A percentile compares a stretch with the other conserved stretches of the same genome.
Conservation (phyloP, 2,113 vertebrate genomes). For the Porphyrio hochstetteri region DNA sequence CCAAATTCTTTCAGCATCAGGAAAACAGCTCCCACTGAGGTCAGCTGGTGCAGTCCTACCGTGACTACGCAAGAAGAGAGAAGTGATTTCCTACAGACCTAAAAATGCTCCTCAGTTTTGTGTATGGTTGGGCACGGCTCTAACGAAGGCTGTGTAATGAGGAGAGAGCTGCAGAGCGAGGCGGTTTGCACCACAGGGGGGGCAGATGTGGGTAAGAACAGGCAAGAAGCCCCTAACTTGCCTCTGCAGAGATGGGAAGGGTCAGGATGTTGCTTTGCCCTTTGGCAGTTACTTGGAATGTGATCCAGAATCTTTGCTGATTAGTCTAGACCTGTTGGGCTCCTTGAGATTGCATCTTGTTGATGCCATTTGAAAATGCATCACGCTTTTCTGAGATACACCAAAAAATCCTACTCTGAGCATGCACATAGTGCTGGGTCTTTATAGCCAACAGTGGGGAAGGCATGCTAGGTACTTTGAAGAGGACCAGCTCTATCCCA, state of each 20-base stretch:
- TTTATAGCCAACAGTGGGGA: neutral
- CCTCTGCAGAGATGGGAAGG: neutral
- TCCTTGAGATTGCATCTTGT: neutral
- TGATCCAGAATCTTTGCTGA: neutral
- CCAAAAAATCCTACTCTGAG: neutral
- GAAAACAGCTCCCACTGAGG: neutral
- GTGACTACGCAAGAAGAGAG: neutral
- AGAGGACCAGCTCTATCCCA: too few relatives aligned
- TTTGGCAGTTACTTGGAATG: neutral
- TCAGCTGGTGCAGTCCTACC: neutral
- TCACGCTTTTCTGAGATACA: neutral
- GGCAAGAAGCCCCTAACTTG: too few relatives aligned
- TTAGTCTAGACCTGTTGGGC: neutral
- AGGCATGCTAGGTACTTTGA: neutral
- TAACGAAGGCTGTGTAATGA: neutral
- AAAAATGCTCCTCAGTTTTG: neutral
- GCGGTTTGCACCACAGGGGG: neutral
- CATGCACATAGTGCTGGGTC: neutral
- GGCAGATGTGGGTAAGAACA: neutral
- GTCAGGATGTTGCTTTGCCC: neutral
- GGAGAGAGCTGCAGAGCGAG: rapidly evolving
- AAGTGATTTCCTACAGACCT: neutral
- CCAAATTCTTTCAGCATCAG: neutral
- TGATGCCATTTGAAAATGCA: neutral
- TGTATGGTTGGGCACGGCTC: rapidly evolving